Percentiles rank a stretch among this genome's conserved stretches.
Conservation (phyloP, 2,797 vertebrate genomes). For the Neoniphon sammara region DNA sequence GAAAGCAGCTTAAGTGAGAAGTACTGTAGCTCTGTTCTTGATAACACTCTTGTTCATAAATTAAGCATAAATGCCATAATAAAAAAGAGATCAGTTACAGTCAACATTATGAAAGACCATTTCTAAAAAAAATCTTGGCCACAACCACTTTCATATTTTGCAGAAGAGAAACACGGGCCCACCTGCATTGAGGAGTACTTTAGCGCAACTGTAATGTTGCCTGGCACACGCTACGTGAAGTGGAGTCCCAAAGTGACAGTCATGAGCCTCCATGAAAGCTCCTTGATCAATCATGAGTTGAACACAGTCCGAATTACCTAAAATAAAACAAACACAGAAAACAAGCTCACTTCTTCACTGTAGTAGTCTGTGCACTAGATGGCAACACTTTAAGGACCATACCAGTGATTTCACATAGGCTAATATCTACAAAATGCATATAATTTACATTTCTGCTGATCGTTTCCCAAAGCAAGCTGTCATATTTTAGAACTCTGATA, state of each 20-base stretch:
- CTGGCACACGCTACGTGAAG: conserved; percentile 93
- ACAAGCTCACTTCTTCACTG: too few relatives aligned
- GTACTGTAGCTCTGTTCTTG: not conserved
- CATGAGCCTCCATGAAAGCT: conserved; percentile 79
- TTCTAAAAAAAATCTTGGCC: not conserved
- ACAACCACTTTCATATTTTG: not conserved
- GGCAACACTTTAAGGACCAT: too few relatives aligned
- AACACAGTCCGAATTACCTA: conserved; percentile 93
- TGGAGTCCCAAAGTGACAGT: conserved; percentile 90
- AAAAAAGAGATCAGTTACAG: not conserved
- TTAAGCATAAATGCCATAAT: not conserved
- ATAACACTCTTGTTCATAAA: not conserved
- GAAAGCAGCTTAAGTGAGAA: not conserved
- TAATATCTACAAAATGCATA: too few relatives aligned
- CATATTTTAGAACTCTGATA: too few relatives aligned
- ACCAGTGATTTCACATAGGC: too few relatives aligned
- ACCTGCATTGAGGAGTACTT: conserved; percentile 92
- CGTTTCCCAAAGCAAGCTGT: too few relatives aligned
- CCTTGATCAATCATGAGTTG: conserved; percentile 87
- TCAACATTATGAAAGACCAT: not conserved
- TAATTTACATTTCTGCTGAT: too few relatives aligned
- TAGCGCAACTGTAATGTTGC: conserved; percentile 90
- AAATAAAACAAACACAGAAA: not conserved
- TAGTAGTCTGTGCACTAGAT: too few relatives aligned
- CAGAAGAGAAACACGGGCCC: conserved; percentile 23